Evolutionary conservation across 2,888 invertebrate species (phyloP).

Genomic region (Drosophila rellima): DNA sequence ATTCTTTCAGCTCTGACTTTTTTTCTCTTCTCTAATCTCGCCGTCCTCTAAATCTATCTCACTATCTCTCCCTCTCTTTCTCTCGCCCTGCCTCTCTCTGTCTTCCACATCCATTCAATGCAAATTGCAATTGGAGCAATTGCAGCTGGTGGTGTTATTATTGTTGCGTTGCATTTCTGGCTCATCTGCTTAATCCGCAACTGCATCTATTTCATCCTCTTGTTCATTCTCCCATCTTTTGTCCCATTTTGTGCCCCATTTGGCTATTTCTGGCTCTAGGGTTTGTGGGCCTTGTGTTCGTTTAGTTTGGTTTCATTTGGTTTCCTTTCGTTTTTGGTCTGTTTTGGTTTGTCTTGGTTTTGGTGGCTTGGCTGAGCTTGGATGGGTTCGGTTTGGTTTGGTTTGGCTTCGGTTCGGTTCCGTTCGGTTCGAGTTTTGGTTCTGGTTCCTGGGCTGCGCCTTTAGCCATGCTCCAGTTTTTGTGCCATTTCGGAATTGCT

Average conservation of each 20-base stretch:
- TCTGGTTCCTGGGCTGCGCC: conserved; percentile 28
- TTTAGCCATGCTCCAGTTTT: conserved; percentile 72
- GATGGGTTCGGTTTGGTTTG: conserved; percentile 11
- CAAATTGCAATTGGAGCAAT: conserved; percentile 36
- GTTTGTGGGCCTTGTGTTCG: conserved; percentile 21
- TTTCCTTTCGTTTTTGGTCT: conserved; percentile 25
- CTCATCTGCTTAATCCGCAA: conserved; percentile 54
- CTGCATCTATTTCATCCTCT: conserved; percentile 17
- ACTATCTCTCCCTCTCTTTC: neutral
- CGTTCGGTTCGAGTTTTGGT: conserved; percentile 8
- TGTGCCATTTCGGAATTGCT: conserved; percentile 72
- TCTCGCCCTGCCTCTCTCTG: neutral
- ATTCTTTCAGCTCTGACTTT: neutral
- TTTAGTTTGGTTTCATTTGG: conserved; percentile 24
- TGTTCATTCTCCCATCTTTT: neutral
- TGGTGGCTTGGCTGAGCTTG: conserved; percentile 9
- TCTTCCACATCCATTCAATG: conserved; percentile 3
- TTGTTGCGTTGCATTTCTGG: conserved; percentile 40
- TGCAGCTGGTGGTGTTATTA: conserved; percentile 21
- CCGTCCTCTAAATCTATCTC: neutral
- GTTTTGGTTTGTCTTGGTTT: conserved; percentile 23
- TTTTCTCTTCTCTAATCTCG: neutral
- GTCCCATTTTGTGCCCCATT: conserved; percentile 21
- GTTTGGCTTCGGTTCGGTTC: conserved; percentile 18
- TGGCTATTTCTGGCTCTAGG: conserved; percentile 22